Evolutionary conservation across 2,888 invertebrate genomes (phyloP).

Genomic region (Rapana venosa): DNA sequence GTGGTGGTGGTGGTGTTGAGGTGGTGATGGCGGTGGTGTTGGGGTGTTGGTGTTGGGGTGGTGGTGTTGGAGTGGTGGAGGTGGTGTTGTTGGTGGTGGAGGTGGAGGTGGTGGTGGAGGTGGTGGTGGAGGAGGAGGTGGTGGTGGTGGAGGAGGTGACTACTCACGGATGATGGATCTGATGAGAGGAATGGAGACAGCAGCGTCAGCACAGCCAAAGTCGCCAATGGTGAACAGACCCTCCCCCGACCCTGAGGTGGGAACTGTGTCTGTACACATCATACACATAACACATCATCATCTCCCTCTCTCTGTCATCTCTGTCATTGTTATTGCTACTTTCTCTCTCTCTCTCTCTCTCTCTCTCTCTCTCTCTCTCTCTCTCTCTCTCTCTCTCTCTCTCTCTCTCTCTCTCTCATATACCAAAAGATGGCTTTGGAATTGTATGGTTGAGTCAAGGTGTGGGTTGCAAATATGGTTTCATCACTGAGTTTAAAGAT

Average conservation of each 20-base stretch:
- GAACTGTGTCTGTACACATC: not conserved
- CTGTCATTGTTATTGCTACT: too few species aligned
- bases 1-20: not conserved
- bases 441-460: not conserved
- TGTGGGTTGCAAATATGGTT: not conserved
- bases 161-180: constrained; percentile 12
- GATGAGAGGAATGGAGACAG: constrained; percentile 25
- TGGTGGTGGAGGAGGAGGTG: too few species aligned
- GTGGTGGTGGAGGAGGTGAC: too few species aligned
- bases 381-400: constrained; percentile 22
- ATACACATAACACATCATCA: not conserved
- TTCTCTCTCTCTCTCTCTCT: not conserved
- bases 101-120: not conserved
- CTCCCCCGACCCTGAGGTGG: not conserved
- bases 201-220: not conserved
- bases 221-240: not conserved
- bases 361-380: constrained; percentile 27
- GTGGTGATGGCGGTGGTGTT: not conserved
- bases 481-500: not conserved
- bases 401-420: not conserved
- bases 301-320: not conserved
- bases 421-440: not conserved
- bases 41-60: not conserved
- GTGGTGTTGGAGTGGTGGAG: too few species aligned
- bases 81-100: too few species aligned